Base-by-base conservation (phyloP, 2,888 invertebrate genomes). In the Eupithecia inturbata region DNA sequence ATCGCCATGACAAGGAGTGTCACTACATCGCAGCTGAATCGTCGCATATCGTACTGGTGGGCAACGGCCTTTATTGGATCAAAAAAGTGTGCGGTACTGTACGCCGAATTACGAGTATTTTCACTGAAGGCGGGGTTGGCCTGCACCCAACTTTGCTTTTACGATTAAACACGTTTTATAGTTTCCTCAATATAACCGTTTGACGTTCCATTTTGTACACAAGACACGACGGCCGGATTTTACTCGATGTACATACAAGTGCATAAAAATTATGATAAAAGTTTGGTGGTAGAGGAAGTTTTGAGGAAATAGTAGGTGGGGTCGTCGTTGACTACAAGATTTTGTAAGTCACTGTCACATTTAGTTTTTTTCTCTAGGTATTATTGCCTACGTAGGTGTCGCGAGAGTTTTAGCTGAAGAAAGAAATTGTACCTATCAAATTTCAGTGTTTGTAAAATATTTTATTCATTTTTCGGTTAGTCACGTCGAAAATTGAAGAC, bases 131-230 rank as follows among this genome's bases (percentile, higher is more conserved):
- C 76, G 77, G 82, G 85, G 82, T 89, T 94, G 94, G 94, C 92
- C 78, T 75, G 74, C 82, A 81, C 85, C 93, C 94, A 94, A 93
- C 87, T 88, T 86, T 81, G 91, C 91, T 92, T 94, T 94, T 92
- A 94, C 89, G 92, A 92, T 93, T 92, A 93, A 90, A 90, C 90
- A 86, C 82, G 87, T 91, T 91, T 94, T 93, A 93, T 92, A 87
- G 92, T 91, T 94, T 93, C 92, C 93, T 92, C 90, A 87, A 92
- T 90, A 91, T 91, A 93, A 92, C 88, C 87, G 87, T 87, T 89
- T 88, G 90, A 88, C 89, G 91, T 88, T 86, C 87, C 85, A 83
- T 84, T 85, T 83, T 76, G 81, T 80, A 79, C 70, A 68, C 28
- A 67, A 70, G 70, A 72, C 45, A 67, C 68, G 68, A 70, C 36